Conservation (phyloP, 2,113 vertebrate species). For the Psilopsiagon aymara region DNA sequence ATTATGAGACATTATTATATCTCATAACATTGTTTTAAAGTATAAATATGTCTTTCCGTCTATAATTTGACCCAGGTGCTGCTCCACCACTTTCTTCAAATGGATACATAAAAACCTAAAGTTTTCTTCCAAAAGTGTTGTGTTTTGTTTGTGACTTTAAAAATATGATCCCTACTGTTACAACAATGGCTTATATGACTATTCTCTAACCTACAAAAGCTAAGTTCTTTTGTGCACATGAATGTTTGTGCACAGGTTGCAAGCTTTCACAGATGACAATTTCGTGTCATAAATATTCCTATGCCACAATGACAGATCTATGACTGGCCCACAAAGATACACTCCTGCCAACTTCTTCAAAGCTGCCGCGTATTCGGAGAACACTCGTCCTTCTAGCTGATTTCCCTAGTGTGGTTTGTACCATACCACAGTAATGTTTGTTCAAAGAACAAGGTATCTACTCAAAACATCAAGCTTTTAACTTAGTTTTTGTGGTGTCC, state of each 20-base stretch:
- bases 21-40: background rate
- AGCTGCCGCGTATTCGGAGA: conserved; percentile 41
- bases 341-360: conserved; percentile 59
- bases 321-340: conserved; percentile 27
- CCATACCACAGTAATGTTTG: conserved; percentile 53
- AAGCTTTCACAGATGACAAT: background rate
- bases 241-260: background rate
- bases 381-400: background rate
- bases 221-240: background rate
- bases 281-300: conserved; percentile 10
- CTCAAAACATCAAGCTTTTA: conserved; percentile 43
- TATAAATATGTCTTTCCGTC: background rate
- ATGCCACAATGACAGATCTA: conserved; percentile 32
- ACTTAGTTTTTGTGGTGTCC: conserved; percentile 42
- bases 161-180: background rate
- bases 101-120: background rate
- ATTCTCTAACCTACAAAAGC: background rate
- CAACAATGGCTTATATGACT: background rate
- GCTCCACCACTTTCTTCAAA: background rate
- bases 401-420: conserved; percentile 57
- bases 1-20: background rate
- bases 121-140: background rate
- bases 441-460: conserved; percentile 40
- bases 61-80: background rate
- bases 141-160: conserved; percentile 3